Percentiles rank a stretch among this genome's conserved stretches.
Conservation (phyloP, 2,888 invertebrate species). For the Drosophila lutescens region DNA sequence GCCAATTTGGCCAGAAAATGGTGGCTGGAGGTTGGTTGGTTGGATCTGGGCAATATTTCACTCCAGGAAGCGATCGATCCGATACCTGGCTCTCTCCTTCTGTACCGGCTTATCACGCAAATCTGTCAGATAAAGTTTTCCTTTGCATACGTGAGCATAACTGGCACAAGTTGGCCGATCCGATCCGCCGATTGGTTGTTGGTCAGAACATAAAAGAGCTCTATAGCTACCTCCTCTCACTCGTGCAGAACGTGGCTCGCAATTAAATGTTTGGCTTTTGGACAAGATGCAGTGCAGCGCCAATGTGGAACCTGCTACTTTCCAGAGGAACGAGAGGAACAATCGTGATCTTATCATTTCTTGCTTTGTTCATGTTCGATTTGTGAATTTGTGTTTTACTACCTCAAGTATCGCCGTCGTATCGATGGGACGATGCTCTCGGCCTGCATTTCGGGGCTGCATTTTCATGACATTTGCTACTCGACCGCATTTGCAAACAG, state of each 20-base stretch:
- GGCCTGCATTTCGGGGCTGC: constrained; percentile 30
- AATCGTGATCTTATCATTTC: constrained; percentile 77
- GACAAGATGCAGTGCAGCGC: constrained; percentile 59
- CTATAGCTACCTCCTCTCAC: constrained; percentile 30
- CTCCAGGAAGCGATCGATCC: constrained; percentile 61
- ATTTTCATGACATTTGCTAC: constrained; percentile 70
- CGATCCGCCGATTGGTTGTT: constrained; percentile 12
- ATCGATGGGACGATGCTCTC: constrained; percentile 14
- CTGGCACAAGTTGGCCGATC: constrained; percentile 52
- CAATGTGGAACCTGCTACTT: constrained; percentile 69
- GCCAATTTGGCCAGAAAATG: constrained; percentile 64
- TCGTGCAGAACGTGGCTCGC: constrained; percentile 71
- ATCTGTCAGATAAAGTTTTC: constrained; percentile 75
- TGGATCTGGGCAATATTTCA: constrained; percentile 66
- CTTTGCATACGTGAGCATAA: constrained; percentile 70
- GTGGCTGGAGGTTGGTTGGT: constrained; percentile 29
- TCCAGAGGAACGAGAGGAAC: constrained; percentile 34
- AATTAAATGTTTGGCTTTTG: constrained; percentile 65
- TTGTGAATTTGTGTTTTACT: constrained; percentile 76
- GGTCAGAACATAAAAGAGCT: neutral
- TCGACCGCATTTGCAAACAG: constrained; percentile 74
- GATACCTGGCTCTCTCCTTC: constrained; percentile 6
- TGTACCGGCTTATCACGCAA: constrained; percentile 68
- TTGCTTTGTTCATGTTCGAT: constrained; percentile 77
- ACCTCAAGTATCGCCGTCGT: constrained; percentile 27